A percentile compares a stretch with the other conserved stretches of the same genome.
These are phyloP conservation scores for Actinemys pallida DNA, from an alignment of 2,113 vertebrate species.

Conservation along the genomic window DNA sequence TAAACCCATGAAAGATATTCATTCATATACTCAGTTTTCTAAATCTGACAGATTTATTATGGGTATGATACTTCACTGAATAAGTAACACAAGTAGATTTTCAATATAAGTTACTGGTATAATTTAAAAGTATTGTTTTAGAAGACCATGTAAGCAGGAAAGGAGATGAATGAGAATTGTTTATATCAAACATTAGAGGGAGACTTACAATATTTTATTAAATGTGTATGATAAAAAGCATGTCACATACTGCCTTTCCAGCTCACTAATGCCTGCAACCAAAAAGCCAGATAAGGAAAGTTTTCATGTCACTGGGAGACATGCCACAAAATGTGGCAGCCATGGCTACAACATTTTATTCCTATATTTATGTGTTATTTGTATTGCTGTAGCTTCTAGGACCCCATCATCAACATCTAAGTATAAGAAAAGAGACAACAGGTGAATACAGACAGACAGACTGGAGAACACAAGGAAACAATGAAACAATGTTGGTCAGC, in stretches of 20 bases:
- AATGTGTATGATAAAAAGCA: neutral
- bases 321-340: neutral
- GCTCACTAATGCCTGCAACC: neutral
- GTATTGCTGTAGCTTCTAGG: neutral
- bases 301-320: neutral
- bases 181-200: neutral
- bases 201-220: neutral
- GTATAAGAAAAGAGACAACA: no score
- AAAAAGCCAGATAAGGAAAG: neutral
- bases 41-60: conserved; percentile 24
- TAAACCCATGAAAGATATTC: conserved; percentile 22
- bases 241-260: conserved; percentile 17
- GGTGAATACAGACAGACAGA: neutral
- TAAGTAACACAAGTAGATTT: neutral
- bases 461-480: neutral
- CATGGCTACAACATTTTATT: neutral
- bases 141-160: neutral
- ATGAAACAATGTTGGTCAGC: neutral
- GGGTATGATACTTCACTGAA: neutral
- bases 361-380: neutral
- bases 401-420: neutral
- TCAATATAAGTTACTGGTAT: conserved; percentile 17
- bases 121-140: conserved; percentile 4
- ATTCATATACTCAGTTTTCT: neutral
- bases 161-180: neutral